Percentiles rank a stretch among this genome's conserved stretches.
phyloP scores from a whole-genome alignment of 1,140 invertebrate genomes.

The Notospermus geniculatus region DNA sequence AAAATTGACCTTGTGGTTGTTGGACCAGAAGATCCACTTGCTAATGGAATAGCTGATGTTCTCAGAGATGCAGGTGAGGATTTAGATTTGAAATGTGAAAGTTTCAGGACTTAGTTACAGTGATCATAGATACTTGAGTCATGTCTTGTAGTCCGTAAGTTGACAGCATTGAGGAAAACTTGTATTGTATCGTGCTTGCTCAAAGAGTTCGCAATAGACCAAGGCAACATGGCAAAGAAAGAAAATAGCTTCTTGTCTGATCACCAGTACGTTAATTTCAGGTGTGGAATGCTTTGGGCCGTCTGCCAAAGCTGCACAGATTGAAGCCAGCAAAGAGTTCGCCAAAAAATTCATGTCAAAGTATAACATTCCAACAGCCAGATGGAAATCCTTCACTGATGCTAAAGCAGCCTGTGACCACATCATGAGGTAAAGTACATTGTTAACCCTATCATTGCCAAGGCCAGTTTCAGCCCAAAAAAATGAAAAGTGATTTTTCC shows the following conservation, averaged over 20 bases:
- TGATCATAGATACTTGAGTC: too few relatives aligned
- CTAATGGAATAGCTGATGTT: slow-evolving; percentile 62
- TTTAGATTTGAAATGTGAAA: too few relatives aligned
- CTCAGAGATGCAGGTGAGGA: slow-evolving; percentile 33
- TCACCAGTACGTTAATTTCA: not conserved
- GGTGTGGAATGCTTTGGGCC: slow-evolving; percentile 86
- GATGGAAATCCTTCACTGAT: slow-evolving; percentile 77
- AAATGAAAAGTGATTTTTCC: too few relatives aligned
- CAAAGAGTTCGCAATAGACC: too few relatives aligned
- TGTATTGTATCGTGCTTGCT: too few relatives aligned
- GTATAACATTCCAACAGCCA: slow-evolving; percentile 85
- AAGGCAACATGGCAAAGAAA: too few relatives aligned
- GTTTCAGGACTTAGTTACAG: too few relatives aligned
- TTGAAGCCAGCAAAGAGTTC: slow-evolving; percentile 92
- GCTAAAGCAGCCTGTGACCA: slow-evolving; percentile 74
- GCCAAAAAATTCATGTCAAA: slow-evolving; percentile 90
- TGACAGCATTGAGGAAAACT: too few relatives aligned
- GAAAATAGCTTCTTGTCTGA: too few relatives aligned
- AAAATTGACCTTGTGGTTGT: slow-evolving; percentile 79
- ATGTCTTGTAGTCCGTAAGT: too few relatives aligned
- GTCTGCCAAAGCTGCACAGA: slow-evolving; percentile 68
- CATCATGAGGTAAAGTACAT: slow-evolving; percentile 69
- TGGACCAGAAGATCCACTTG: slow-evolving; percentile 93
- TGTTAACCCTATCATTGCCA: too few relatives aligned
- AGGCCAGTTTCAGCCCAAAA: too few relatives aligned